These are phyloP conservation scores for Petrolisthes manimaculis DNA, from an alignment of 2,888 invertebrate genomes.

Conservation along the genomic window DNA sequence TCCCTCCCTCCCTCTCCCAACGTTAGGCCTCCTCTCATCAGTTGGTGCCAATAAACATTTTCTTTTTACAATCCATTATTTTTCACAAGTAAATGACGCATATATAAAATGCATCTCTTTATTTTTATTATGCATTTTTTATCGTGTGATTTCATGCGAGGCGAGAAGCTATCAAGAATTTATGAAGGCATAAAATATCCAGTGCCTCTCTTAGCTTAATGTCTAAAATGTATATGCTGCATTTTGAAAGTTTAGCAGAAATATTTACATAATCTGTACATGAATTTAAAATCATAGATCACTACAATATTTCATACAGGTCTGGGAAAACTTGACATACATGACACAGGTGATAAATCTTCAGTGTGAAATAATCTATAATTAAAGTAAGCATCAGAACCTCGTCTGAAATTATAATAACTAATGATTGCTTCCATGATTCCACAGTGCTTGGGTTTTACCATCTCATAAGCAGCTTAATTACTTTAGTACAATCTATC, in stretches of 20 bases:
- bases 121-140: not conserved
- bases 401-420: conserved; percentile 13
- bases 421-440: not conserved
- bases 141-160: not conserved
- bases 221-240: not conserved
- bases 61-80: not conserved
- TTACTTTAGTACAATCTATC: too few species aligned
- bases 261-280: not conserved
- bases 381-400: conserved; percentile 2
- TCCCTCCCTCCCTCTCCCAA: not conserved
- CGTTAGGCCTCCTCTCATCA: not conserved
- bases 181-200: conserved; percentile 1
- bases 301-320: conserved; percentile 3
- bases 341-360: not conserved
- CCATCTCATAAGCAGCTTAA: too few species aligned
- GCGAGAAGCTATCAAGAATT: conserved; percentile 16
- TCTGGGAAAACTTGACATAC: not conserved
- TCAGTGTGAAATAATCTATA: conserved; percentile 1
- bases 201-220: conserved; percentile 8
- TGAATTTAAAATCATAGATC: not conserved
- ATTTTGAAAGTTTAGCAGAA: not conserved
- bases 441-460: too few species aligned
- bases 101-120: not conserved
- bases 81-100: not conserved
- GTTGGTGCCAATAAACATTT: conserved; percentile 1